These are phyloP conservation scores for Hippopotamyrus pictus DNA, from an alignment of 2,797 vertebrate species.

Conservation along the genomic window DNA sequence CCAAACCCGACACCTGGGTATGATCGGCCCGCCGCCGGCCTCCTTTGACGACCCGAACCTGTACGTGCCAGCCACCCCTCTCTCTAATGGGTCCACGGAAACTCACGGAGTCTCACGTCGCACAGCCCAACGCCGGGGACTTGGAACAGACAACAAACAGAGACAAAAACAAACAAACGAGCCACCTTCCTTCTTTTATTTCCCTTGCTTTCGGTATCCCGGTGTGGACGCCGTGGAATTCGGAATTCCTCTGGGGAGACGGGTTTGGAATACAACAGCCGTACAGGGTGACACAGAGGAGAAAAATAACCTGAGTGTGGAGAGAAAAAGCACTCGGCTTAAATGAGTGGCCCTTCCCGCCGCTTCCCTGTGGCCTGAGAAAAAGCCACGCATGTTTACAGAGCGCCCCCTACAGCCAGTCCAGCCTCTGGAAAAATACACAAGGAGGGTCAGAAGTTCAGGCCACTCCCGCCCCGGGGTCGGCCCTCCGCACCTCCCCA, in stretches of 20 bases:
- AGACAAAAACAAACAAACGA: background rate
- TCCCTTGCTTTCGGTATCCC: background rate
- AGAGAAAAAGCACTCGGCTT: slow-evolving; percentile 25
- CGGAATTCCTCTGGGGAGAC: slow-evolving; percentile 47
- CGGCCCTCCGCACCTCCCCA: slow-evolving; percentile 50
- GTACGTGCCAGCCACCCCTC: slow-evolving; percentile 53
- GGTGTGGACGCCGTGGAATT: slow-evolving; percentile 1
- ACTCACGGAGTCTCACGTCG: slow-evolving; percentile 23
- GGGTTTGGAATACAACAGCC: slow-evolving; percentile 45
- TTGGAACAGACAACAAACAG: slow-evolving; percentile 7
- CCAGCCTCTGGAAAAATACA: slow-evolving; percentile 56
- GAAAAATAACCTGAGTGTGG: slow-evolving; percentile 2
- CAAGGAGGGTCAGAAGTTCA: slow-evolving; percentile 57
- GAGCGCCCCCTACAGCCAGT: slow-evolving; percentile 41
- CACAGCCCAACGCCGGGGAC: background rate
- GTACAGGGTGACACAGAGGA: slow-evolving; percentile 13
- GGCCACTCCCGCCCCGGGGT: slow-evolving; percentile 40
- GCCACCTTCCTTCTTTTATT: background rate
- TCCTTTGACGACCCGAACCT: slow-evolving; percentile 56
- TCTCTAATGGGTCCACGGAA: slow-evolving; percentile 41
- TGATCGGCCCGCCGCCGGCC: slow-evolving; percentile 58
- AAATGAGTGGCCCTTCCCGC: slow-evolving; percentile 49
- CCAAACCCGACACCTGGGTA: slow-evolving; percentile 64
- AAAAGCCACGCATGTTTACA: slow-evolving; percentile 50
- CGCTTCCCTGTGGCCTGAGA: slow-evolving; percentile 34